Conservation (phyloP, 2,888 invertebrate species). For the Drosophila flavopinicola region DNA sequence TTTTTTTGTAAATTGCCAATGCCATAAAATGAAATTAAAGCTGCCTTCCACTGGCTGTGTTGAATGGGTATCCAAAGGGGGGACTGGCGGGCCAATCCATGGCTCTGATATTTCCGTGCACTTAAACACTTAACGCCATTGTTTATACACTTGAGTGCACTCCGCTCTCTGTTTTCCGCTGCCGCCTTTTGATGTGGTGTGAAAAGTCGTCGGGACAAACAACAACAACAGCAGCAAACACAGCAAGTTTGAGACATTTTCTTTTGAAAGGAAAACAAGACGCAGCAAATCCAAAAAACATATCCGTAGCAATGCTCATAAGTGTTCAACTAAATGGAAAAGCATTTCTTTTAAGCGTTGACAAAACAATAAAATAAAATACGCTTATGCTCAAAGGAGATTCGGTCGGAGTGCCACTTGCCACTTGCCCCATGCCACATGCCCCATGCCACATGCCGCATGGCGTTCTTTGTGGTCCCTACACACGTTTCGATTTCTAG, state of each 20-base stretch:
- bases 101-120: constrained; percentile 75
- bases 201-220: constrained; percentile 69
- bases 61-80: neutral
- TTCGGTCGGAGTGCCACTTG: constrained; percentile 12
- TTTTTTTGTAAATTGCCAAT: constrained; percentile 59
- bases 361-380: constrained; percentile 78
- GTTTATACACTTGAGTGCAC: constrained; percentile 79
- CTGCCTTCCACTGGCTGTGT: constrained; percentile 21
- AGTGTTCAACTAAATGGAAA: constrained; percentile 80
- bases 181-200: constrained; percentile 78
- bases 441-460: constrained; percentile 31
- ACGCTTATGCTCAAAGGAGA: constrained; percentile 64
- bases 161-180: constrained; percentile 40
- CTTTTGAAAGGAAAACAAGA: constrained; percentile 43
- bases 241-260: constrained; percentile 59
- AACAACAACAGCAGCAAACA: constrained; percentile 24
- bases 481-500: constrained; percentile 55
- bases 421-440: constrained; percentile 33
- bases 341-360: constrained; percentile 78
- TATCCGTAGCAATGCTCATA: constrained; percentile 74
- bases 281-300: constrained; percentile 54
- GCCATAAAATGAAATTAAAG: constrained; percentile 72
- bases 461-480: constrained; percentile 48
- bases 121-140: constrained; percentile 79
- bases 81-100: constrained; percentile 55